phyloP scores from a whole-genome alignment of 2,797 vertebrate genomes.

The Phalanger gymnotis region DNA sequence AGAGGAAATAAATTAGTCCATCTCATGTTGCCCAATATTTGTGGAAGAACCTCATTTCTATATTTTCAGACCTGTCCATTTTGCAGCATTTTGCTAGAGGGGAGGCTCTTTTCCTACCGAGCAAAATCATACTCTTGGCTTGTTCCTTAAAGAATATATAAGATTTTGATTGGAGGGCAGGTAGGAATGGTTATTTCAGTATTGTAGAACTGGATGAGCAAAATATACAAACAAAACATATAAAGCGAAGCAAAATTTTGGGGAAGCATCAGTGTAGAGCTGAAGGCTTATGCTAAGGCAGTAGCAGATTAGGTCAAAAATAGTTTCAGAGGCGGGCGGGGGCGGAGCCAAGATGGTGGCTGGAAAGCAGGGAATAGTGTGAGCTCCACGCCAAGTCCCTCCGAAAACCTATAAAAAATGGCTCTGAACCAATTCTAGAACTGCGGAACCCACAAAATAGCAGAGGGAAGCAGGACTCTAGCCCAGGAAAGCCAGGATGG shows the following conservation, averaged over 20 bases:
- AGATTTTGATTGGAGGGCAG: neutral
- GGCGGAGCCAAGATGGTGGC: too few species aligned
- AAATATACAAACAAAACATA: neutral
- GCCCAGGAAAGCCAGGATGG: too few species aligned
- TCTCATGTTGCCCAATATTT: neutral
- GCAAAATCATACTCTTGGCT: neutral
- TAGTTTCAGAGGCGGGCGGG: too few species aligned
- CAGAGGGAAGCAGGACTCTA: too few species aligned
- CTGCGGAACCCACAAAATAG: too few species aligned
- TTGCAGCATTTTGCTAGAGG: neutral
- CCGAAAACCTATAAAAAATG: too few species aligned
- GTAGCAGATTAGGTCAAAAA: neutral
- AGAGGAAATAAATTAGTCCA: neutral
- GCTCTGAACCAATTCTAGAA: too few species aligned
- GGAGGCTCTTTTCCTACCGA: neutral
- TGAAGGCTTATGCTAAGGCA: neutral
- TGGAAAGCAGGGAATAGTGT: too few species aligned
- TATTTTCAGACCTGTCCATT: neutral
- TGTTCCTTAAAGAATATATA: neutral
- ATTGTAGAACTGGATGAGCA: neutral
- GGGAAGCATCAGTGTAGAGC: neutral
- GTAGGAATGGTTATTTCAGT: neutral
- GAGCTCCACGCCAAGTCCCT: too few species aligned
- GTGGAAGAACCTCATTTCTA: neutral
- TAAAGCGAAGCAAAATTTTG: neutral